phyloP scores from a whole-genome alignment of 2,797 vertebrate species.

The Anguilla pacifica region DNA sequence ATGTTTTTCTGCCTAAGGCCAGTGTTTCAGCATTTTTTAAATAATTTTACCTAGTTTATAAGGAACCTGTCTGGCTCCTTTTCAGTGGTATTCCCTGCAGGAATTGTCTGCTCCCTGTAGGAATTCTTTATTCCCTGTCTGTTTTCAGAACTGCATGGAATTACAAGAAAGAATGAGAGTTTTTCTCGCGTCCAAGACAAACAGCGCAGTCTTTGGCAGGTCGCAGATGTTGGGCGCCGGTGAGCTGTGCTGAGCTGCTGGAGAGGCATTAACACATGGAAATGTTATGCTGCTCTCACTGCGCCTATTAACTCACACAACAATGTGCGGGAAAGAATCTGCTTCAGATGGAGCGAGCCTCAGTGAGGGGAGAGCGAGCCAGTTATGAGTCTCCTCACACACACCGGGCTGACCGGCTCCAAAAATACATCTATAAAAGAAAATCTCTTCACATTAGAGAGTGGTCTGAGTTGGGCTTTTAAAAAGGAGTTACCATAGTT shows the following conservation, averaged over 20 bases:
- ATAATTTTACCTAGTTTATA: conserved; percentile 60
- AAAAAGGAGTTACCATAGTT: conserved; percentile 40
- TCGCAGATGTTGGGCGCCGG: conserved; percentile 48
- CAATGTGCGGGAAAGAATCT: conserved; percentile 57
- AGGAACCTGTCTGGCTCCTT: conserved; percentile 49
- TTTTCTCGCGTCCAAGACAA: conserved; percentile 63
- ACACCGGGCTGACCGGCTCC: conserved; percentile 43
- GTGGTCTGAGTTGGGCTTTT: conserved; percentile 15
- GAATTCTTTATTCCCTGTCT: conserved; percentile 50
- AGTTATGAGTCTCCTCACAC: conserved; percentile 56
- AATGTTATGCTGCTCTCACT: conserved; percentile 49
- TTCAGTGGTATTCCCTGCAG: conserved; percentile 43
- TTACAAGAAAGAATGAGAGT: conserved; percentile 45
- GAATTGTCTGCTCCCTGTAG: conserved; percentile 45
- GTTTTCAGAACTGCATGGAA: conserved; percentile 58
- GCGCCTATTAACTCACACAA: conserved; percentile 63
- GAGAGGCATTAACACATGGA: conserved; percentile 35
- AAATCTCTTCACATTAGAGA: background rate
- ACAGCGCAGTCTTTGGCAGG: conserved; percentile 51
- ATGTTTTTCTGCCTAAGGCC: conserved; percentile 44
- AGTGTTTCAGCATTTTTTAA: conserved; percentile 39
- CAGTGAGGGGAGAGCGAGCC: conserved; percentile 51
- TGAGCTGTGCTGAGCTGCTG: conserved; percentile 55
- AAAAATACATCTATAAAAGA: background rate
- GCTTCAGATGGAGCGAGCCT: conserved; percentile 48